Evolutionary conservation across 1,140 invertebrate genomes (phyloP), one percentile per base, ranked within the genome.

Genomic region (Drosophila biarmipes): DNA sequence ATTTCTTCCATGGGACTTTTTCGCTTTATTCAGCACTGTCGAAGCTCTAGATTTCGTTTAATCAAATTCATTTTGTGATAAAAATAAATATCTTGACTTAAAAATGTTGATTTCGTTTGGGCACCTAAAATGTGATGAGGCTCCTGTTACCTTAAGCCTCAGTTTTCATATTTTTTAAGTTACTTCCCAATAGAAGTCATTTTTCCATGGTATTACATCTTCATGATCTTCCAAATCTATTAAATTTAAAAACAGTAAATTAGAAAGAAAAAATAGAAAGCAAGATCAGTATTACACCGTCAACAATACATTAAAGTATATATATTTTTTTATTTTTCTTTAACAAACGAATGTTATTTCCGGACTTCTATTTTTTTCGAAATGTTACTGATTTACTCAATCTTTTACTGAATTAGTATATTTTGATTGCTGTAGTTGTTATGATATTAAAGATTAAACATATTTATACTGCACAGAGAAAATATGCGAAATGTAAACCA

Each of bases 11-110:
- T 57, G 67, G 85, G 48, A 68, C 11, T 43, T 89, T 80, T 73
- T 34, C 85, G 6, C 84, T 89, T 89, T 78, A 89, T 85, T 90
- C 85, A 90, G 85, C 78, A 15, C 5, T 6, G n/a, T 3, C 24
- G 4, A n/a, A 1, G 29, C 11, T 27, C 12, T n/a, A 52, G 31
- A 19, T 42, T 52, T 66, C 43, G 6, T 40, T 35, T 56, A 46
- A 63, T 75, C 45, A 62, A 69, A 67, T n/a, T 5, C n/a, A 53
- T 56, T 51, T 67, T 11, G n/a, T 24, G 71, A 58, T 29, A 7
- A 17, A 17, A 52, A 46, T 43, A 27, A 56, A n/a, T n/a, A 7
- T 19, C n/a, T 10, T 24, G 15, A 4, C n/a, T 52, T 38, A n/a
- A 29, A 61, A 61, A 29, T 38, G 12, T 12, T 6, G 10, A n/a